These are phyloP conservation scores for Campopleginae sp. DNA, from an alignment of 2,888 invertebrate species.

Conservation along the genomic window DNA sequence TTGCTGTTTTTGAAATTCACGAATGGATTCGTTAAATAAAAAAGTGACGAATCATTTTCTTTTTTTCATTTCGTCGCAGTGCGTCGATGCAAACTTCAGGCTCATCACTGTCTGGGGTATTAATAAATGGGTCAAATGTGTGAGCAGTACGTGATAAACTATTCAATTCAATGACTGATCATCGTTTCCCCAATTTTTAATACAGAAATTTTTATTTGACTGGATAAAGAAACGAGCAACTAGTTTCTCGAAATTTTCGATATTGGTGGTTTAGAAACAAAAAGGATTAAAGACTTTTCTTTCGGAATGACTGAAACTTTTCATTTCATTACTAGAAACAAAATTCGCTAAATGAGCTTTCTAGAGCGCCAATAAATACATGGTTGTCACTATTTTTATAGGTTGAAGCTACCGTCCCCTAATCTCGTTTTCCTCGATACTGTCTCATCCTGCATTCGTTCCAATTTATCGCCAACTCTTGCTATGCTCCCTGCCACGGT, in stretches of 20 bases:
- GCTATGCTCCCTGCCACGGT: conserved; percentile 36
- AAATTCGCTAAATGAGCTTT: not conserved
- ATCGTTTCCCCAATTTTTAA: too few relatives aligned
- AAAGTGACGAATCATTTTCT: too few relatives aligned
- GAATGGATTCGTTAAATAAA: too few relatives aligned
- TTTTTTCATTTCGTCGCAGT: too few relatives aligned
- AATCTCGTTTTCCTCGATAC: conserved; percentile 32
- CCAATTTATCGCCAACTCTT: conserved; percentile 35
- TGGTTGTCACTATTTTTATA: not conserved
- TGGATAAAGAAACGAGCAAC: not conserved
- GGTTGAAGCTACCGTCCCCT: not conserved
- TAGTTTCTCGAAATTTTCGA: not conserved
- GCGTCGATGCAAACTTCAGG: too few relatives aligned
- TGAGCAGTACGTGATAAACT: too few relatives aligned
- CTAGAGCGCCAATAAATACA: not conserved
- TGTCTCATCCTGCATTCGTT: conserved; percentile 33
- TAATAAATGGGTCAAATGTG: too few relatives aligned
- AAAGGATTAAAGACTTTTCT: not conserved
- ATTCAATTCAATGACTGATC: too few relatives aligned
- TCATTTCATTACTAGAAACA: not conserved
- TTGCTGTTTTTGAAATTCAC: too few relatives aligned
- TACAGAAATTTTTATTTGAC: too few relatives aligned
- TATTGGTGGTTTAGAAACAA: not conserved
- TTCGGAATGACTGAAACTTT: not conserved
- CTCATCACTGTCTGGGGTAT: too few relatives aligned